Conservation (phyloP, 2,888 invertebrate species). For the Aporophyla lueneburgensis region DNA sequence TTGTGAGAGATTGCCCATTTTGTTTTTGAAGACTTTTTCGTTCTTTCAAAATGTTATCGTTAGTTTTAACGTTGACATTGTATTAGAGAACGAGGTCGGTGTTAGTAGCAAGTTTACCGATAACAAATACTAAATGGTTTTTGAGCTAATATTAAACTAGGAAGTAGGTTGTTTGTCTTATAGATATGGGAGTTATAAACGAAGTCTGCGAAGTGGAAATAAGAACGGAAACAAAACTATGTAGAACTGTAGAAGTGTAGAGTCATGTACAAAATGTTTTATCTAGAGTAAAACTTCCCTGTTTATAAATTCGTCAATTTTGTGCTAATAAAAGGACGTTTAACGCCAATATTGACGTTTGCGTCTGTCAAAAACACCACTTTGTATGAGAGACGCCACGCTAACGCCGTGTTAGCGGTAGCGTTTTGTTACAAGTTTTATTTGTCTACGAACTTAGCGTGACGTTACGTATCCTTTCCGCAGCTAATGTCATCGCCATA, state of each 20-base stretch:
- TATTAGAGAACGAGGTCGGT: background rate
- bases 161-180: background rate
- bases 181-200: background rate
- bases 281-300: background rate
- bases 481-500: no score
- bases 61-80: background rate
- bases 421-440: no score
- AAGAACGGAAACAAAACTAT: background rate
- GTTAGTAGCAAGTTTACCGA: no score
- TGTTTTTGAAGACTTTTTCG: conserved; percentile 1
- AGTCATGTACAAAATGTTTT: background rate
- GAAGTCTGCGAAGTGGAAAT: background rate
- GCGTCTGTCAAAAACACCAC: no score
- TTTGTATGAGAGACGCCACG: no score
- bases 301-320: background rate
- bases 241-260: no score
- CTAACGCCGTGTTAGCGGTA: no score
- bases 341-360: no score
- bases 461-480: no score
- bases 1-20: conserved; percentile 26
- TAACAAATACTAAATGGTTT: background rate
- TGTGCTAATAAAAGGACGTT: no score
- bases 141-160: conserved; percentile 5
- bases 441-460: no score
- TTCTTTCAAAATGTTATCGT: conserved; percentile 6